Evolutionary conservation across 2,113 vertebrate species (phyloP).

Genomic region (Ariopsis seemanni): DNA sequence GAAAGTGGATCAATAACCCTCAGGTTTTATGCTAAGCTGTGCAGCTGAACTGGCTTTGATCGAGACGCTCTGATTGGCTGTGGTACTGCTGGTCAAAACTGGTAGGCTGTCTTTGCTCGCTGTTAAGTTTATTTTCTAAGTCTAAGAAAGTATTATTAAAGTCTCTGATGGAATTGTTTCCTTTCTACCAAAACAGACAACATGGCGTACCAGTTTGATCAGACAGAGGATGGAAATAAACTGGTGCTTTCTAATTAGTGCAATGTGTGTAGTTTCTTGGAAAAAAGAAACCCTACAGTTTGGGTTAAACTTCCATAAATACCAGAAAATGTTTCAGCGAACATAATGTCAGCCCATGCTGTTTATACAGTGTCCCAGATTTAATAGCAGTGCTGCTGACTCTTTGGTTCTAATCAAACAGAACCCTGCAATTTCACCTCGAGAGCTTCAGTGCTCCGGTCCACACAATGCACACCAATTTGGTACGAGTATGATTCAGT

Average conservation of each 20-base stretch:
- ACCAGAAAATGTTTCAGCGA: not conserved
- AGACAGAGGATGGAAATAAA: not conserved
- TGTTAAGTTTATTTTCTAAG: too few species aligned
- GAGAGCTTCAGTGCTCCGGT: conserved; percentile 53
- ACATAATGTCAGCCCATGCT: not conserved
- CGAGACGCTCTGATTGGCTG: too few species aligned
- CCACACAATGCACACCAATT: conserved; percentile 57
- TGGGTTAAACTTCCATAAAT: too few species aligned
- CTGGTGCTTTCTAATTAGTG: not conserved
- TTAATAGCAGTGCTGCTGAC: not conserved
- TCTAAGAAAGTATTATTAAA: too few species aligned
- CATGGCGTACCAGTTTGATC: too few species aligned
- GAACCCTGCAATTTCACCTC: conserved; percentile 47
- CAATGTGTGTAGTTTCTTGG: not conserved
- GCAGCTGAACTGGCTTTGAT: too few species aligned
- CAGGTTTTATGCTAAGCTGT: too few species aligned
- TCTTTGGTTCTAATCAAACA: conserved; percentile 44
- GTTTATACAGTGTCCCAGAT: conserved; percentile 3
- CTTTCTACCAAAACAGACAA: too few species aligned
- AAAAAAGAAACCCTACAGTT: not conserved
- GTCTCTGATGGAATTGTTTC: too few species aligned
- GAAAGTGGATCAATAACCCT: too few species aligned
- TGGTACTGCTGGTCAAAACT: too few species aligned
- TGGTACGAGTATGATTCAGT: conserved; percentile 63
- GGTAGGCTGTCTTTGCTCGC: too few species aligned